A percentile compares a stretch with the other conserved stretches of the same genome.
phyloP scores from a whole-genome alignment of 2,888 invertebrate genomes.

The Dysmachus trigonus region DNA sequence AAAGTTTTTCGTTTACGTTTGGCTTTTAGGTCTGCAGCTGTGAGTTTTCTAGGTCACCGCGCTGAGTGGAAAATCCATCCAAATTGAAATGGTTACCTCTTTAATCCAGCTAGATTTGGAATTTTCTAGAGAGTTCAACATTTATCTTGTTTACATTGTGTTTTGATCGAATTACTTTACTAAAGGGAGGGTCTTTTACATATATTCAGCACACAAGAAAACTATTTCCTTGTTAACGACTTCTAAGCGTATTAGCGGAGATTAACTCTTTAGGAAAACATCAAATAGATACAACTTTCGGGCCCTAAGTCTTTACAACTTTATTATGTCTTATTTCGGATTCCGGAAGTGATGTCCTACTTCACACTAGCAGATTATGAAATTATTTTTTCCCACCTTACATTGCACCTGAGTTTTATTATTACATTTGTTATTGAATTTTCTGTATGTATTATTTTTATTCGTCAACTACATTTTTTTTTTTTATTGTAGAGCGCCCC shows the following conservation, averaged over 20 bases:
- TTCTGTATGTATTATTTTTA: neutral
- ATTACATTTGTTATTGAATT: neutral
- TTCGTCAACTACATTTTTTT: neutral
- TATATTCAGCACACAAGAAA: neutral
- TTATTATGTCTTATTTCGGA: neutral
- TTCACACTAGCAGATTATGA: neutral
- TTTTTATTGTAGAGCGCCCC: neutral
- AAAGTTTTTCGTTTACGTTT: neutral
- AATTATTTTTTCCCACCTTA: neutral
- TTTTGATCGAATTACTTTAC: neutral
- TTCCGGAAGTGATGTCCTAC: neutral
- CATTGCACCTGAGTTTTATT: neutral
- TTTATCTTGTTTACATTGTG: neutral
- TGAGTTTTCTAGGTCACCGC: neutral
- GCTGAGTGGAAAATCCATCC: neutral
- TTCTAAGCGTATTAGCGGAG: neutral
- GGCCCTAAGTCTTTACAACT: neutral
- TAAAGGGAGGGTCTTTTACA: neutral
- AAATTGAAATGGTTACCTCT: neutral
- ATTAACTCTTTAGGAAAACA: neutral
- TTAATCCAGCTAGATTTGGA: neutral
- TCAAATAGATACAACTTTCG: neutral
- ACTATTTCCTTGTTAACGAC: neutral
- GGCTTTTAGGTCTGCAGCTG: neutral
- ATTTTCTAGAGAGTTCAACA: neutral